These are phyloP conservation scores for Pteropus alecto DNA, from an alignment of 2,113 vertebrate species.

Conservation along the genomic window DNA sequence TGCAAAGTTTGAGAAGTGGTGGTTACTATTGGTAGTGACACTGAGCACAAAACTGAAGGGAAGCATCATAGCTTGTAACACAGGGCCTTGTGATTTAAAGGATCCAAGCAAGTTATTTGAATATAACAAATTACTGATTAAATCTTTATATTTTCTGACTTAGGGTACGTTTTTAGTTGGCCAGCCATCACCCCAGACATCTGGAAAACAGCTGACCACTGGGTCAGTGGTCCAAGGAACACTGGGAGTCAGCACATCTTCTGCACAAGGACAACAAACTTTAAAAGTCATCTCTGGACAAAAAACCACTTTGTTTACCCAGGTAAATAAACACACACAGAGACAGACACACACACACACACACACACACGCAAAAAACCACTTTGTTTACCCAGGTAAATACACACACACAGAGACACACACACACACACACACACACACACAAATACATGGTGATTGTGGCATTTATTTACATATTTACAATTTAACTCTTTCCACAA, in stretches of 20 bases:
- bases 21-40: not conserved
- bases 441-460: not conserved
- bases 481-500: not conserved
- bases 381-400: constrained; percentile 94
- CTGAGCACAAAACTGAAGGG: not conserved
- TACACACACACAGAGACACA: not conserved
- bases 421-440: constrained; percentile 69
- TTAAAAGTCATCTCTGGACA: constrained; percentile 96
- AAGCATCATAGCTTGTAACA: not conserved
- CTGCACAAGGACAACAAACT: constrained; percentile 89
- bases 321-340: constrained; percentile 85
- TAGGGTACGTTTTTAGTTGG: constrained; percentile 98
- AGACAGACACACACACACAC: constrained; percentile 55
- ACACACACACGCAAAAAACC: constrained; percentile 86
- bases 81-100: not conserved
- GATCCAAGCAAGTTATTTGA: not conserved
- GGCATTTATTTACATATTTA: not conserved
- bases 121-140: not conserved
- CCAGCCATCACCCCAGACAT: constrained; percentile 91
- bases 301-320: constrained; percentile 94
- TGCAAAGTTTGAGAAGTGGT: not conserved
- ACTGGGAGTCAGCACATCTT: constrained; percentile 83
- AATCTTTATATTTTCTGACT: constrained; percentile 35
- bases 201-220: constrained; percentile 89
- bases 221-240: constrained; percentile 86